phyloP scores from a whole-genome alignment of 1,140 invertebrate species.

The Fopius arisanus region DNA sequence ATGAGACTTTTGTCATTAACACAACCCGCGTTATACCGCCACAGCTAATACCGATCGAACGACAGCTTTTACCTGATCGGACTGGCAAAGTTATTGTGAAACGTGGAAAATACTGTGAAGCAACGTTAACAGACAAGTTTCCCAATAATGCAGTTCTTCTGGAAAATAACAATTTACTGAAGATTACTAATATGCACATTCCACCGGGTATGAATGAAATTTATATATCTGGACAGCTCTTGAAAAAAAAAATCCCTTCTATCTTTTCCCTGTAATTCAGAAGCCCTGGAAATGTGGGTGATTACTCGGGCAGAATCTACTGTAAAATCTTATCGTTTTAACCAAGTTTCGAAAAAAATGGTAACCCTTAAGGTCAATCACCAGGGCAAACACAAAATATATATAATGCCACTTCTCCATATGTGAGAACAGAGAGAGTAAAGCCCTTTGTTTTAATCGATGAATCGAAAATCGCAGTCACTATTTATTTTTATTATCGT shows the following conservation, averaged over 20 bases:
- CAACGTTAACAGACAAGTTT: neutral
- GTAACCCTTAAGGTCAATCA: neutral
- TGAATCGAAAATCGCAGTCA: no score
- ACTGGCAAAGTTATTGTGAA: neutral
- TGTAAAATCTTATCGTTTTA: neutral
- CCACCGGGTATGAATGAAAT: neutral
- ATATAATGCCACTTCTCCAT: slow-evolving; percentile 19
- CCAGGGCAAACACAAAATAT: slow-evolving; percentile 2
- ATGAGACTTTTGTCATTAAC: neutral
- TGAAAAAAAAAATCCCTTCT: slow-evolving; percentile 6
- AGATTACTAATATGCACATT: slow-evolving; percentile 21
- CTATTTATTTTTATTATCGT: no score
- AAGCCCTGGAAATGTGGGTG: slow-evolving; percentile 18
- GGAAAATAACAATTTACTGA: neutral
- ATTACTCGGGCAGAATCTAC: neutral
- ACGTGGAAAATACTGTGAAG: neutral
- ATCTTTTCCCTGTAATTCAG: slow-evolving; percentile 21
- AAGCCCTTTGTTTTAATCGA: no score
- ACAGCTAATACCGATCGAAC: neutral
- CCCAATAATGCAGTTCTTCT: slow-evolving; percentile 24
- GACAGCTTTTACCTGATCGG: neutral
- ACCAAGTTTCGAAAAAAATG: slow-evolving; percentile 5
- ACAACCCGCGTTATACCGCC: neutral
- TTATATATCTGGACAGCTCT: neutral
- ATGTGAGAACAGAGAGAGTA: neutral